Evolutionary conservation across 23 tunicate genomes (phyloP), one percentile per base, ranked within the genome.

Genomic region (Diplosoma virens): DNA sequence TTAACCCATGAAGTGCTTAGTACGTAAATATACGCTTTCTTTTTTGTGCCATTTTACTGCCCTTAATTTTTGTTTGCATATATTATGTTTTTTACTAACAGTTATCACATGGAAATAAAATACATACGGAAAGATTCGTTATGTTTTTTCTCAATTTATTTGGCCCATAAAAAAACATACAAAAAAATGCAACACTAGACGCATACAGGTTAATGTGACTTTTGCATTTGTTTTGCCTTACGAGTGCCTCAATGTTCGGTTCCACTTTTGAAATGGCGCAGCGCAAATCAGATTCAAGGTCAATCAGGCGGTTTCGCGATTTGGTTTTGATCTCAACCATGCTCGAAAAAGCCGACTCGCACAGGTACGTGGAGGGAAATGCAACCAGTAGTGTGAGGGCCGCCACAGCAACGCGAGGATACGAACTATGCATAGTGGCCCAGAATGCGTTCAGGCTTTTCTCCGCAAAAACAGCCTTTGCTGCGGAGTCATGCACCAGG

Each of bases 201-300:
- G 21, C 25, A 56, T 11, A 56, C 63, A 56, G 63, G 63, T 56
- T 56, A 56, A 56, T 11, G 63, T 56, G 63, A 56, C 63, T 56
- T 56, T 56, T 56, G 63, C 63, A 56, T 11, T 65, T 65, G 17
- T 75, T 56, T 75, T 59, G 59, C 30, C 30, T 25, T 50, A 75
- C 80, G 80, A 75, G 25, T 50, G 80, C 59, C 80, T 30, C 71
- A 25, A 75, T 75, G 67, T 75, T 65, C 27, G 80, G 74, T 26
- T 59, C 80, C 46, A 75, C 58, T 25, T 75, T 75, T 56, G 80
- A 75, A 75, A 75, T 59, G 25, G 24, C 63, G 63, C 50, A 41
- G 50, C 50, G 11, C 63, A 56, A 56, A 56, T 56, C 63, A 56
- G 74, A 75, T 75, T 75, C 80, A 26, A 25, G 22, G 45, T 54